Conservation (phyloP, 2,113 vertebrate genomes). For the western clawed frog (Xenopus tropicalis) region UCB_Xtro_10.0 CM004443.2:65509001-65509500, state of each 20-base stretch:
- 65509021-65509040: constrained; percentile 61
- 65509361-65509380: neutral
- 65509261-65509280: neutral
- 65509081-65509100: constrained; percentile 54
- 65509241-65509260: neutral
- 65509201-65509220: no score
- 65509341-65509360: neutral
- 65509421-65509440: no score
- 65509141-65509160: constrained; percentile 42
- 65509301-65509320: neutral
- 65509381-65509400: neutral
- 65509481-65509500: no score
- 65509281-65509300: neutral
- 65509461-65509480: no score
- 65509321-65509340: neutral
- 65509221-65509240: neutral
- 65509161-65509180: constrained; percentile 57
- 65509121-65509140: constrained; percentile 48
- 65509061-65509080: constrained; percentile 48
- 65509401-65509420: neutral
- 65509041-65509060: constrained; percentile 49
- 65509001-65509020: constrained; percentile 62
- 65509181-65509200: neutral
- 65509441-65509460: no score
- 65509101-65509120: constrained; percentile 53